Percentiles rank a stretch among this genome's conserved stretches.
These are phyloP conservation scores for Philopedon plagiatum DNA, from an alignment of 2,888 invertebrate genomes.

Conservation along the genomic window DNA sequence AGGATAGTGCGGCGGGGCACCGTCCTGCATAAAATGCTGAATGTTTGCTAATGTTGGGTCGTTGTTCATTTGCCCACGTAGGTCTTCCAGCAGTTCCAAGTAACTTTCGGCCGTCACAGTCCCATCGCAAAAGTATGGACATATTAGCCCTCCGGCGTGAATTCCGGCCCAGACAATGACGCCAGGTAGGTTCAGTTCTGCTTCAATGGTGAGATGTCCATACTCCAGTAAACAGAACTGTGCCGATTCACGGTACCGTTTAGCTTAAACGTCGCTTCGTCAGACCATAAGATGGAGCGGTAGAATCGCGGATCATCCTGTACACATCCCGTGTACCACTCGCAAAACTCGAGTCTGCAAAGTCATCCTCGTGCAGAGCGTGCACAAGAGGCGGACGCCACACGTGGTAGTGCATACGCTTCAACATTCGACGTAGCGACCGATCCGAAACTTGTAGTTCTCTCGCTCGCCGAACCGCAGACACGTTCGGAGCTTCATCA, in stretches of 20 bases:
- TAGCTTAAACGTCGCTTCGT: constrained; percentile 56
- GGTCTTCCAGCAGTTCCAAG: constrained; percentile 26
- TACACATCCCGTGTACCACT: constrained; percentile 47
- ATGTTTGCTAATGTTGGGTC: constrained; percentile 16
- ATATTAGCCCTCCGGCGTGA: constrained; percentile 51
- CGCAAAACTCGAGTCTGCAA: constrained; percentile 51
- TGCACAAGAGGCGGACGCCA: constrained; percentile 51
- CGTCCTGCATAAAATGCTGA: constrained; percentile 13
- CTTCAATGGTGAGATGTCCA: constrained; percentile 49
- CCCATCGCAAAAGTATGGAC: constrained; percentile 49
- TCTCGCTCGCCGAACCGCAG: constrained; percentile 29
- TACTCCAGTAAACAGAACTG: constrained; percentile 56
- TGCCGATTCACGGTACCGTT: constrained; percentile 56
- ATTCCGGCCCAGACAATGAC: constrained; percentile 54
- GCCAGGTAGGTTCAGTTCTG: constrained; percentile 50
- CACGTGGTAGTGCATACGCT: constrained; percentile 13
- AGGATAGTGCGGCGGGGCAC: constrained; percentile 7
- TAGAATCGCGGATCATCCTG: constrained; percentile 53
- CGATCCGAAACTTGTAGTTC: constrained; percentile 28
- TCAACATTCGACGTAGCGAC: constrained; percentile 27
- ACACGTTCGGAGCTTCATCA: constrained; percentile 29
- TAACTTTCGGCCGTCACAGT: constrained; percentile 50
- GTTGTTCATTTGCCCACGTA: constrained; percentile 22
- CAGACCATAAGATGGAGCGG: constrained; percentile 52
- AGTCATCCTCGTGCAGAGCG: constrained; percentile 46